These are phyloP conservation scores for Agelastica alni DNA, from an alignment of 2,888 invertebrate species.

Conservation along the genomic window DNA sequence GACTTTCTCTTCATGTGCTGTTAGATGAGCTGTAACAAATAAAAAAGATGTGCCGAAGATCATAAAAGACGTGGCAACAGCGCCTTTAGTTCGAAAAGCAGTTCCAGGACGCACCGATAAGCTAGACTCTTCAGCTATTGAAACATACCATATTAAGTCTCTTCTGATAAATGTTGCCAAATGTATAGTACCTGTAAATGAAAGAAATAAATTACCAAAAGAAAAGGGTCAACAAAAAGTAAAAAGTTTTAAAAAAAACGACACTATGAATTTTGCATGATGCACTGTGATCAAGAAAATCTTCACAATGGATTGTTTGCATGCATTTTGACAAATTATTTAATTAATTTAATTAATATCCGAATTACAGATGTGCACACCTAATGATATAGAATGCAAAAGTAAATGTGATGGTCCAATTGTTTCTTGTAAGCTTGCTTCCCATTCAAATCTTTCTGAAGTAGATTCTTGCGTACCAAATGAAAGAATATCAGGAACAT, in stretches of 20 bases:
- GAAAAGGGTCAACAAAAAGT: not conserved
- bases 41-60: constrained; percentile 94
- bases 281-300: too few species aligned
- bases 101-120: constrained; percentile 88
- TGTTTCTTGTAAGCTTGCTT: constrained; percentile 88
- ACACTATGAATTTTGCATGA: too few species aligned
- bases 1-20: constrained; percentile 88
- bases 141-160: constrained; percentile 96
- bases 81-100: constrained; percentile 92
- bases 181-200: constrained; percentile 75
- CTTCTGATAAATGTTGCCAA: constrained; percentile 85
- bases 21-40: constrained; percentile 94
- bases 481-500: constrained; percentile 88
- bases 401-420: constrained; percentile 92
- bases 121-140: constrained; percentile 85
- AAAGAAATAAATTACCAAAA: constrained; percentile 3
- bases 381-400: constrained; percentile 82
- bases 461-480: constrained; percentile 94
- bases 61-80: constrained; percentile 89
- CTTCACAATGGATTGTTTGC: too few species aligned
- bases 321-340: too few species aligned
- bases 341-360: too few species aligned
- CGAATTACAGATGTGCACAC: constrained; percentile 51
- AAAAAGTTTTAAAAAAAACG: too few species aligned
- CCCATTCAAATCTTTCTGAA: constrained; percentile 86